A percentile compares a stretch with the other conserved stretches of the same genome.
Conservation (phyloP, 2,113 vertebrate species). For the Oncorhynchus tshawytscha region DNA sequence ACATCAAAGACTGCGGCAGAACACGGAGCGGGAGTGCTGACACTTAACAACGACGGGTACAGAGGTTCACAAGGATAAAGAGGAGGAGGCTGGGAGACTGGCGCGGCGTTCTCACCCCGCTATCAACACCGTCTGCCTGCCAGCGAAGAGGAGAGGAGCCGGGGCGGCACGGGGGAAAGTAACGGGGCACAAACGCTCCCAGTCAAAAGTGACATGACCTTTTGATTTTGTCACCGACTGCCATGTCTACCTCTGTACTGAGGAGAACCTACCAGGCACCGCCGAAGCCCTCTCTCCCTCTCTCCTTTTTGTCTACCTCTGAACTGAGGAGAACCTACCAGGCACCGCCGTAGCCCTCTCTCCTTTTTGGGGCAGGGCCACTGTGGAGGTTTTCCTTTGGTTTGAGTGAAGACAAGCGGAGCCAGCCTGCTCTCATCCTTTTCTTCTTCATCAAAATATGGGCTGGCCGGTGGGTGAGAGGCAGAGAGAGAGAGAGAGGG, state of each 20-base stretch:
- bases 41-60: slow-evolving; percentile 71
- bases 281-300: too few relatives aligned
- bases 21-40: slow-evolving; percentile 48
- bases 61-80: slow-evolving; percentile 74
- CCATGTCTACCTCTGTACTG: slow-evolving; percentile 73
- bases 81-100: slow-evolving; percentile 58
- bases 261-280: slow-evolving; percentile 57
- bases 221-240: slow-evolving; percentile 94
- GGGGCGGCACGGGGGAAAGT: slow-evolving; percentile 88
- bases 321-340: too few relatives aligned
- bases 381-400: not conserved
- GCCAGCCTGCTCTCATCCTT: slow-evolving; percentile 36
- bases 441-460: slow-evolving; percentile 29
- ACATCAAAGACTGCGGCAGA: slow-evolving; percentile 56
- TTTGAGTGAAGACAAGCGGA: not conserved
- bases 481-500: not conserved
- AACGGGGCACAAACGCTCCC: slow-evolving; percentile 91
- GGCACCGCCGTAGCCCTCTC: not conserved
- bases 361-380: not conserved
- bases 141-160: slow-evolving; percentile 41
- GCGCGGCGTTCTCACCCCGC: slow-evolving; percentile 63
- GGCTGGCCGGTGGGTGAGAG: not conserved
- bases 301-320: not conserved
- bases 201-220: slow-evolving; percentile 98
- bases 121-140: slow-evolving; percentile 71